Conservation (phyloP, 2,113 vertebrate species). For the Oryzias celebensis region DNA sequence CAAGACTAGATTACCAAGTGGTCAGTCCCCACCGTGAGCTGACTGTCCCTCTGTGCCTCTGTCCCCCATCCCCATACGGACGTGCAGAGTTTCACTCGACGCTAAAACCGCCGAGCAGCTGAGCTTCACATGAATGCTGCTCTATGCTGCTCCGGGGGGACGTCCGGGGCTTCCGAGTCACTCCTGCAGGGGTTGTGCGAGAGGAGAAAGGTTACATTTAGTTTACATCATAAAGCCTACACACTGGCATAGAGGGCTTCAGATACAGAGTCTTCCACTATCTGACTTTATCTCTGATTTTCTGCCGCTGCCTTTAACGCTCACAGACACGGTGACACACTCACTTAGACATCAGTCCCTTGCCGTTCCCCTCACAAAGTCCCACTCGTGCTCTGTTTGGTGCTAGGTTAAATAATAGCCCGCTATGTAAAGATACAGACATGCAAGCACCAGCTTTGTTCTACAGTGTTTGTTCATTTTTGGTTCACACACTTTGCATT, state of each 20-base stretch:
- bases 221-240: conserved; percentile 72
- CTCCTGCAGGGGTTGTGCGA: conserved; percentile 63
- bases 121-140: conserved; percentile 65
- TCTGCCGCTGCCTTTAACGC: conserved; percentile 38
- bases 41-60: conserved; percentile 63
- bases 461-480: too few relatives aligned
- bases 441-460: not conserved
- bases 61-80: conserved; percentile 53
- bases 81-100: conserved; percentile 52
- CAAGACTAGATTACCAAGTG: conserved; percentile 71
- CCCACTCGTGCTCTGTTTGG: conserved; percentile 34
- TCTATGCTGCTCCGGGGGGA: conserved; percentile 50
- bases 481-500: too few relatives aligned
- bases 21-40: conserved; percentile 38
- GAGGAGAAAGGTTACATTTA: conserved; percentile 76
- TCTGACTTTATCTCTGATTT: conserved; percentile 38
- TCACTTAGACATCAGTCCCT: conserved; percentile 49
- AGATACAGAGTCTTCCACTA: conserved; percentile 36
- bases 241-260: conserved; percentile 51
- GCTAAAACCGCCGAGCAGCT: conserved; percentile 65
- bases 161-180: conserved; percentile 49
- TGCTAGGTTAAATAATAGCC: conserved; percentile 37
- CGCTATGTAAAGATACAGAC: conserved; percentile 26
- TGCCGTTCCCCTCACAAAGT: conserved; percentile 24
- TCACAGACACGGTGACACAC: conserved; percentile 38